Percentiles rank a stretch among this genome's conserved stretches.
These are phyloP conservation scores for Schizaphis graminum DNA, from an alignment of 2,888 invertebrate species.

Conservation along the genomic window DNA sequence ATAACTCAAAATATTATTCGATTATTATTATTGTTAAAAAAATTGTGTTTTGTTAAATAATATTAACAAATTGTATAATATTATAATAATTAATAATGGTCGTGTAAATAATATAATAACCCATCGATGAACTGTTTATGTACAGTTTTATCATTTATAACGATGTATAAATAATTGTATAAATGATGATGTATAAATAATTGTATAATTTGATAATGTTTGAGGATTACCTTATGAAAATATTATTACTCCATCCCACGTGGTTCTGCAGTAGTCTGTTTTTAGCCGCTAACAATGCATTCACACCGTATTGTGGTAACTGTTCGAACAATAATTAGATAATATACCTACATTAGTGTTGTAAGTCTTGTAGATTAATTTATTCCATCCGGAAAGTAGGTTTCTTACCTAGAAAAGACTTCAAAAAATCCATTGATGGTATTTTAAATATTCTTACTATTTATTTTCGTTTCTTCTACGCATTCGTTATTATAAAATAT, in stretches of 20 bases:
- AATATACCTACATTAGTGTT: background rate
- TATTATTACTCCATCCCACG: background rate
- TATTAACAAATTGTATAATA: background rate
- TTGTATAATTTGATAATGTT: background rate
- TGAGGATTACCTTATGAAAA: background rate
- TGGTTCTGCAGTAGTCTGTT: background rate
- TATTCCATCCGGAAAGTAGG: background rate
- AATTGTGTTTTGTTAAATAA: background rate
- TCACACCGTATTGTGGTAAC: background rate
- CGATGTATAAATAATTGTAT: background rate
- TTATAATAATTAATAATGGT: background rate
- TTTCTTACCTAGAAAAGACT: background rate
- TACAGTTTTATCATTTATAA: background rate
- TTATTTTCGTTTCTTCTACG: background rate
- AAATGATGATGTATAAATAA: background rate
- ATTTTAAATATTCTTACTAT: background rate
- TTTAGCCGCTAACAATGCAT: slow-evolving; percentile 30
- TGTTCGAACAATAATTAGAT: slow-evolving; percentile 46
- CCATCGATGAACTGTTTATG: background rate
- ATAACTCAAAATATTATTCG: background rate
- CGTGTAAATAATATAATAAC: background rate
- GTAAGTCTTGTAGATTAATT: background rate
- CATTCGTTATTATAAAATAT: background rate
- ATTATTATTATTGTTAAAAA: background rate
- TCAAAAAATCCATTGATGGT: background rate